These are phyloP conservation scores for Leptinotarsa tumamoca DNA, from an alignment of 2,888 invertebrate species.

Conservation along the genomic window DNA sequence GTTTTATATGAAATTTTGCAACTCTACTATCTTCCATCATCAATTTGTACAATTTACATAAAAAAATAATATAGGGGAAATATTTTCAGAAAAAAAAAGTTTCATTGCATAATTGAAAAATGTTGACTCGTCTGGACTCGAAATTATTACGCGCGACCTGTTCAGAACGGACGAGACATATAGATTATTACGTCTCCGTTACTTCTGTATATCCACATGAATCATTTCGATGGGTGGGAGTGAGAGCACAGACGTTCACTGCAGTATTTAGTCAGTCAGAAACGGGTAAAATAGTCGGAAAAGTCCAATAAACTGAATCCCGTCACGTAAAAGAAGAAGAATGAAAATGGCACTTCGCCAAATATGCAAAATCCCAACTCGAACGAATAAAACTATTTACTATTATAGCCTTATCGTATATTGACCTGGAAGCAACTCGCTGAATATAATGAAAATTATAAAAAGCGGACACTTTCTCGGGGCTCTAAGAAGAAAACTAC, in stretches of 20 bases:
- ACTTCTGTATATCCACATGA: neutral
- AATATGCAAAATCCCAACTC: slow-evolving; percentile 32
- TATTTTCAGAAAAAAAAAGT: no score
- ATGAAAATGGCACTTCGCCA: slow-evolving; percentile 41
- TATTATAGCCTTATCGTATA: slow-evolving; percentile 3
- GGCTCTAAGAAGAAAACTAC: no score
- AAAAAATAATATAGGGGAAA: no score
- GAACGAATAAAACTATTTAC: slow-evolving; percentile 13
- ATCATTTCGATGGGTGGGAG: slow-evolving; percentile 20
- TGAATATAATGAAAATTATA: neutral
- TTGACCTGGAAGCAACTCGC: neutral
- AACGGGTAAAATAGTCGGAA: slow-evolving; percentile 22
- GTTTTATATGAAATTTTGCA: no score
- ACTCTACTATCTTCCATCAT: no score
- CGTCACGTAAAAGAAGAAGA: slow-evolving; percentile 24
- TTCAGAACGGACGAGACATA: neutral
- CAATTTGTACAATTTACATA: no score
- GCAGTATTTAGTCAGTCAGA: slow-evolving; percentile 33
- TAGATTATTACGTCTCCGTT: neutral
- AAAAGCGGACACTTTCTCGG: no score
- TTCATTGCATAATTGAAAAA: no score
- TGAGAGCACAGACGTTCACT: slow-evolving; percentile 20
- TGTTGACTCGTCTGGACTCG: no score
- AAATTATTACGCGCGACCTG: no score
- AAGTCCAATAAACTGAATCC: slow-evolving; percentile 32